Evolutionary conservation across 2,888 invertebrate species (phyloP), one percentile per base, ranked within the genome.

Genomic region (Drepana falcataria): DNA sequence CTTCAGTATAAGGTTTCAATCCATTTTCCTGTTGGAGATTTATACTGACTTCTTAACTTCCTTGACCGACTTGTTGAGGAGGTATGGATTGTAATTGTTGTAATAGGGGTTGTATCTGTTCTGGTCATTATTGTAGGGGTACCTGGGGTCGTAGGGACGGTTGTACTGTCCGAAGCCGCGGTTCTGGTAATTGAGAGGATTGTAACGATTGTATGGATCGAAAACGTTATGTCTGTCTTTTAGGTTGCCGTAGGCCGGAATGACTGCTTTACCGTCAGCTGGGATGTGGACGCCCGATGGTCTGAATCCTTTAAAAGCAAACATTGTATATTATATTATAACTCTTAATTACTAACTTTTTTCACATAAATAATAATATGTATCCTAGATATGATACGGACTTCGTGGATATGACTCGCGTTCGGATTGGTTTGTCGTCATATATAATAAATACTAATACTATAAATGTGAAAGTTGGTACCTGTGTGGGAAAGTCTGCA

Each of bases 201-300:
- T 76, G 57, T 81, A 81, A 5, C 73, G 75, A 58, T 82, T 83
- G 60, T 72, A 82, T 2, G 76, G 73, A 47, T 79, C 69, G 35
- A 71, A 63, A 5, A 66, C 55, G 44, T 44, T 44, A 55, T 68
- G 74, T 21, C 65, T 73, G 35, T 68, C 65, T 55, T 70, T 81
- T 75, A 57, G 92, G 64, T 74, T 69, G 35, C 62, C 57, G 2
- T 60, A 86, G 74, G 68, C 88, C 82, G 66, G 92, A 79, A 71
- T 79, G 73, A 62, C 89, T 77, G 70, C 92, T 87, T 74, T 93
- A 77, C 73, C 93, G 86, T 73, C 92, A 75, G 93, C 93, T 33
- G 94, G 93, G 52, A 94, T 83, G 71, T 94, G 94, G 4, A 93
- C 92, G n/a, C 94, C 94, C 59, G 92, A 90, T 44, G 94, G 93